These are phyloP conservation scores for Spodoptera littoralis DNA, from an alignment of 2,888 invertebrate species.

Conservation along the genomic window DNA sequence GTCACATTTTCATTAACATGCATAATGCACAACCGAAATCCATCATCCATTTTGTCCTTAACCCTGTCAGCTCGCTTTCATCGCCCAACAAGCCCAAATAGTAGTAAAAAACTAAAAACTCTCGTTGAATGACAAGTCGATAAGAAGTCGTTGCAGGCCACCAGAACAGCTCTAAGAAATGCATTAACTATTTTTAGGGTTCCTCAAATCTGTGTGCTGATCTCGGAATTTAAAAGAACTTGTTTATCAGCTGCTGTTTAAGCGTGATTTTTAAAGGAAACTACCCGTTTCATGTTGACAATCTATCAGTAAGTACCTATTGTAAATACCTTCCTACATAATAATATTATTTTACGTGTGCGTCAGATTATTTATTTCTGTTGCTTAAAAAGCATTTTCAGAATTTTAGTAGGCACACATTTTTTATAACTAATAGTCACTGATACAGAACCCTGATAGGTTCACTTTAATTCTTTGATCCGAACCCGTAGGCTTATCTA, in stretches of 20 bases:
- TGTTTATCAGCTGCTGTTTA: constrained; percentile 48
- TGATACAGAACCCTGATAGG: constrained; percentile 35
- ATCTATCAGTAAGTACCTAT: constrained; percentile 21
- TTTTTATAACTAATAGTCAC: background rate
- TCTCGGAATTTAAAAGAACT: constrained; percentile 56
- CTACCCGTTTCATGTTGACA: constrained; percentile 7
- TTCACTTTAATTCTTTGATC: constrained; percentile 20
- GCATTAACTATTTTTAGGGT: constrained; percentile 78
- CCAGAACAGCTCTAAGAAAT: constrained; percentile 78
- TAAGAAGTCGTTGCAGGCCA: constrained; percentile 71
- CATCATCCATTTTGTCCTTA: constrained; percentile 51
- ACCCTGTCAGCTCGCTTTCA: constrained; percentile 57
- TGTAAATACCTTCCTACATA: too few relatives aligned
- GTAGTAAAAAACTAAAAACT: constrained; percentile 70
- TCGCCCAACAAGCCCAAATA: constrained; percentile 51
- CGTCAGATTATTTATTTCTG: too few relatives aligned
- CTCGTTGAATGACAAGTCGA: constrained; percentile 79
- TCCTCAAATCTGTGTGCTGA: constrained; percentile 55
- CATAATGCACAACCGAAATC: constrained; percentile 49
- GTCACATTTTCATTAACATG: constrained; percentile 35
- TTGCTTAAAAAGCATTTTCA: too few relatives aligned
- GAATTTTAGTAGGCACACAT: too few relatives aligned
- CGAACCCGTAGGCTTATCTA: constrained; percentile 40
- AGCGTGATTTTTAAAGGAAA: constrained; percentile 33
- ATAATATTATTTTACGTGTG: too few relatives aligned